Evolutionary conservation across 2,888 invertebrate genomes (phyloP), one percentile per base, ranked within the genome.

Genomic region (Cosmia pyralina): DNA sequence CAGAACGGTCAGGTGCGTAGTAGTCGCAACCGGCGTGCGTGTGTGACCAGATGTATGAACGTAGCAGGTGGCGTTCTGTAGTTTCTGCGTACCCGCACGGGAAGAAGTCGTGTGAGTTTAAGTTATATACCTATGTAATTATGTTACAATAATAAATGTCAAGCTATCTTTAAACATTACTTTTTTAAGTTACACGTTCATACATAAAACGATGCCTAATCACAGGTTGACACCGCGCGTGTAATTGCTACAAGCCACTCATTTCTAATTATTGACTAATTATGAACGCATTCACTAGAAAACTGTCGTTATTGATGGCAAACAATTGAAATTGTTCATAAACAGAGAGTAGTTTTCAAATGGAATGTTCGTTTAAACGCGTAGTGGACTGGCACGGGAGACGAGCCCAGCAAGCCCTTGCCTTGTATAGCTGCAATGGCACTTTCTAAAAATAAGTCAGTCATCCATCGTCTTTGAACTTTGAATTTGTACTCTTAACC

Each of bases 241-340:
- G 38, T 79, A 79, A 79, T 79, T 79, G 38, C 22, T 59, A 71
- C 57, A 78, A 41, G 53, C 19, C 22, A 11, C 50, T 72, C 15
- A 63, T 59, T 70, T 17, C 52, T 28, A 58, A 60, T 22, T 50
- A 72, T 53, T 68, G 17, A n/a, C 38, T n/a, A 17, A 72, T 68
- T 64, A 65, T 44, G 8, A 8, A 50, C 4, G n/a, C 17, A 52
- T 59, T 70, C 17, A 44, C 8, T 50, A 17, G 1, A 13, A 63
- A 67, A 58, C 22, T 34, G 48, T 44, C 17, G 53, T 60, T 48
- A 58, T 48, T 52, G 52, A 13, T 28, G 22, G 70, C n/a, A 57
- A 78, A 69, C 15, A 44, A n/a, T 4, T 13, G 19, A 53, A 41
- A 59, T 48, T 11, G 19, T 22, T 46, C 13, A n/a, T 7, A 4